phyloP scores from a whole-genome alignment of 2,113 vertebrate species.

The Callopanchax toddi region DNA sequence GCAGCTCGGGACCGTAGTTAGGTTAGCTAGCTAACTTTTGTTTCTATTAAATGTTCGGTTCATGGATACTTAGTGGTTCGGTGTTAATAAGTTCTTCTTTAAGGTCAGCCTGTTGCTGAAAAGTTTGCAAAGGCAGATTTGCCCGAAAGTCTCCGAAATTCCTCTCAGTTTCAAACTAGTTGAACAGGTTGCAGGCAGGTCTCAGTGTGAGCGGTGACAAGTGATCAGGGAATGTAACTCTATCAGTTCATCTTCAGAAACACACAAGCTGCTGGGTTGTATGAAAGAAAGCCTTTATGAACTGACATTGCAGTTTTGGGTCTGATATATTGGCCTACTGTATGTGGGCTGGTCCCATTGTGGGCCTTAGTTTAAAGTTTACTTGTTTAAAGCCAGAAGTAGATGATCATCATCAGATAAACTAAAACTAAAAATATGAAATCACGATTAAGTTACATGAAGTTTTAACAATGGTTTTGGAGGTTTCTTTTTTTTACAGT shows the following conservation, averaged over 20 bases:
- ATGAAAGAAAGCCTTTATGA: background rate
- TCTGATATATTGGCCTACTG: background rate
- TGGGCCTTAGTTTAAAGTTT: background rate
- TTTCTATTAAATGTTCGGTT: background rate
- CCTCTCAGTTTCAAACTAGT: constrained; percentile 65
- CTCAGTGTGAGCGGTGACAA: constrained; percentile 48
- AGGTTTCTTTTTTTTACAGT: no score
- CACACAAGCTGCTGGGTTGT: background rate
- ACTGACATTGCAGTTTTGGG: background rate
- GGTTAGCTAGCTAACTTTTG: constrained; percentile 39
- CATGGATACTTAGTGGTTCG: background rate
- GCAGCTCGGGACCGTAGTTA: constrained; percentile 7
- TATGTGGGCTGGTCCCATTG: background rate
- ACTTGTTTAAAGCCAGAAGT: background rate
- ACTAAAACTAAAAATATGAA: no score
- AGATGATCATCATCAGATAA: background rate
- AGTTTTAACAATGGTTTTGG: no score
- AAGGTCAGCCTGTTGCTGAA: background rate
- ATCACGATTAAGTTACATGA: no score
- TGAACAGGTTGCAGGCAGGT: constrained; percentile 65
- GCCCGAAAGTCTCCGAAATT: constrained; percentile 37
- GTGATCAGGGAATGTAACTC: constrained; percentile 64
- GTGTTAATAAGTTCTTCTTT: background rate
- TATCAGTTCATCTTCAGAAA: constrained; percentile 40
- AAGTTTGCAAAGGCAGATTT: constrained; percentile 22